Conservation (phyloP, 2,888 invertebrate species). For the Drosophila parthenogenetica region DNA sequence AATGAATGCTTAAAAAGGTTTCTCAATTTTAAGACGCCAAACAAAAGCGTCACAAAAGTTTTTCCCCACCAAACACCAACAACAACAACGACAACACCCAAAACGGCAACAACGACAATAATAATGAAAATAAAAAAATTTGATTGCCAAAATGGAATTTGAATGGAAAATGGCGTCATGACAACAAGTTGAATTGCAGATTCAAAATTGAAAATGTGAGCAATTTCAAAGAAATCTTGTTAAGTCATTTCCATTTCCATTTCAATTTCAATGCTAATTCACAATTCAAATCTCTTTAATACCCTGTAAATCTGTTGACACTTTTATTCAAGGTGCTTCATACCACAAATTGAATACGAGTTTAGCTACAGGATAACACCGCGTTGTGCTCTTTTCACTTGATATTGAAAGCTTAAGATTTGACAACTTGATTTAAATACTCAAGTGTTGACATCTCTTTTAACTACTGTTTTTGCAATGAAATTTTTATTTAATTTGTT, state of each 20-base stretch:
- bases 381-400: neutral
- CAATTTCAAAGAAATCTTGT: slow-evolving; percentile 10
- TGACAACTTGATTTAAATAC: slow-evolving; percentile 15
- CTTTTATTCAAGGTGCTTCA: neutral
- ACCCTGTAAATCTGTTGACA: neutral
- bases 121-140: neutral
- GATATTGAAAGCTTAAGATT: neutral
- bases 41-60: slow-evolving; percentile 32
- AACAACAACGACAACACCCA: neutral
- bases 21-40: slow-evolving; percentile 20
- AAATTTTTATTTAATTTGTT: no score
- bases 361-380: neutral
- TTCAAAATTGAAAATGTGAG: slow-evolving; percentile 12
- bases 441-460: slow-evolving; percentile 30
- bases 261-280: slow-evolving; percentile 16
- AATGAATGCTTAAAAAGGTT: slow-evolving; percentile 37
- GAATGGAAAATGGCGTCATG: slow-evolving; percentile 8
- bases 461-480: neutral
- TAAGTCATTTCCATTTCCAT: slow-evolving; percentile 30
- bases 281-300: neutral
- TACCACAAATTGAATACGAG: neutral
- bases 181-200: slow-evolving; percentile 13
- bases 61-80: slow-evolving; percentile 21
- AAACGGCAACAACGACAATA: neutral
- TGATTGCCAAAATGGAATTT: slow-evolving; percentile 12